These are phyloP conservation scores for Dipodomys ordii DNA, from an alignment of 2,113 vertebrate genomes.

Conservation along the genomic window DNA sequence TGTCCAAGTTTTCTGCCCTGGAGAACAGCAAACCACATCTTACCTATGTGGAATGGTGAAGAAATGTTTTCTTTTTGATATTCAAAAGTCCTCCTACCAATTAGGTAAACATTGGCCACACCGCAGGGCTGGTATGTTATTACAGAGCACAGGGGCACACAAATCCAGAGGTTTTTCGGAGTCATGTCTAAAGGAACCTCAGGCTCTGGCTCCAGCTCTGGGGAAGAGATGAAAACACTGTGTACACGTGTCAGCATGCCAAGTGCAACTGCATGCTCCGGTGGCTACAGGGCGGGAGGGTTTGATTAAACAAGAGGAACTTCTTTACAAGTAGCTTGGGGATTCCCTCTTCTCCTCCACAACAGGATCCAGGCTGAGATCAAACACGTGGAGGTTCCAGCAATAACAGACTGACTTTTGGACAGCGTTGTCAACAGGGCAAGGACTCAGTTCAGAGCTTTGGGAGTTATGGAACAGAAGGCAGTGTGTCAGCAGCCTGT, in stretches of 20 bases:
- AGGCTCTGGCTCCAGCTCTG: conserved; percentile 68
- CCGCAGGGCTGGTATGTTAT: conserved; percentile 73
- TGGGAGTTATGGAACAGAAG: not conserved
- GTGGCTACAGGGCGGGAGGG: not conserved
- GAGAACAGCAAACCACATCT: conserved; percentile 76
- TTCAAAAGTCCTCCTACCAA: conserved; percentile 81
- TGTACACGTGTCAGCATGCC: conserved; percentile 51
- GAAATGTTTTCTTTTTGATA: conserved; percentile 84
- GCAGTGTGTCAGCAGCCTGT: not conserved
- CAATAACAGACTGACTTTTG: not conserved
- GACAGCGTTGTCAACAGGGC: not conserved
- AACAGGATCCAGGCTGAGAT: not conserved
- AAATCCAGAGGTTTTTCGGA: conserved; percentile 76
- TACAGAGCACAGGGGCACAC: conserved; percentile 75
- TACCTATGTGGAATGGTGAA: conserved; percentile 82
- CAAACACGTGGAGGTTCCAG: not conserved
- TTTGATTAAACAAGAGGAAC: not conserved
- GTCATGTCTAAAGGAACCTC: conserved; percentile 79
- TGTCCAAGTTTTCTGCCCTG: not conserved
- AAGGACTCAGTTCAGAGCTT: not conserved
- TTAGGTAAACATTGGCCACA: conserved; percentile 80
- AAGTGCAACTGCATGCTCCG: not conserved
- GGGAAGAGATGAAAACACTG: conserved; percentile 73
- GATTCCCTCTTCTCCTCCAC: not conserved
- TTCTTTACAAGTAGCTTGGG: not conserved